A percentile compares a stretch with the other conserved stretches of the same genome.
phyloP scores from a whole-genome alignment of 2,888 invertebrate genomes.

The Dermolepida albohirtum region DNA sequence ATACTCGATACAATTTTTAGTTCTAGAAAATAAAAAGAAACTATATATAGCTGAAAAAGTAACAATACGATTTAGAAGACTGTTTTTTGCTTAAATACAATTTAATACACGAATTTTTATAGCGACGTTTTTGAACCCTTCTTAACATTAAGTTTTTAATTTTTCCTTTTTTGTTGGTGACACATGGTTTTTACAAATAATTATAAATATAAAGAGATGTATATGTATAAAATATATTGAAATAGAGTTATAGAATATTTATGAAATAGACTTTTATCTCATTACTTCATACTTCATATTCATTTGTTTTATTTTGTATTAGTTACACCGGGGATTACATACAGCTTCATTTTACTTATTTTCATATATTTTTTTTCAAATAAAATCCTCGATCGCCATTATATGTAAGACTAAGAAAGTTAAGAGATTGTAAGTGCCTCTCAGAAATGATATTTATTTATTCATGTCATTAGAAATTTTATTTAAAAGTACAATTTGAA shows the following conservation, averaged over 20 bases:
- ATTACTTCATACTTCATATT: constrained; percentile 37
- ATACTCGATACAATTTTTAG: constrained; percentile 41
- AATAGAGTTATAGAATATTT: constrained; percentile 63
- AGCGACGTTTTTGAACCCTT: constrained; percentile 52
- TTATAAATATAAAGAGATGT: constrained; percentile 65
- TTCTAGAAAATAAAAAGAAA: constrained; percentile 34
- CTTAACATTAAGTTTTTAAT: constrained; percentile 40
- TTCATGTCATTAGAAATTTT: constrained; percentile 34
- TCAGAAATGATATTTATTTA: constrained; percentile 36
- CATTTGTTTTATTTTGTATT: constrained; percentile 47
- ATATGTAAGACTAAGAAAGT: constrained; percentile 11
- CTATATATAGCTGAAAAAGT: constrained; percentile 39
- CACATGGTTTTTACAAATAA: constrained; percentile 66
- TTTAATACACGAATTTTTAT: constrained; percentile 56
- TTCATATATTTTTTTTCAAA: constrained; percentile 3
- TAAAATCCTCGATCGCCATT: constrained; percentile 14
- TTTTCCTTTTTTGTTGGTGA: constrained; percentile 61
- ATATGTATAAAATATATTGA: constrained; percentile 66
- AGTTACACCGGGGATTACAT: constrained; percentile 21
- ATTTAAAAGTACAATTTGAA: constrained; percentile 41
- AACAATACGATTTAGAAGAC: constrained; percentile 58
- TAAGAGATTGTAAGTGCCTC: constrained; percentile 40
- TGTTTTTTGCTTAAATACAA: constrained; percentile 60
- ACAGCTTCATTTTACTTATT: constrained; percentile 26
- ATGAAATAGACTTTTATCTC: constrained; percentile 58